Percentiles rank a stretch among this genome's conserved stretches.
Conservation (phyloP, 92 coral and sea anemone species). For the Palythoa caribaeorum region DNA sequence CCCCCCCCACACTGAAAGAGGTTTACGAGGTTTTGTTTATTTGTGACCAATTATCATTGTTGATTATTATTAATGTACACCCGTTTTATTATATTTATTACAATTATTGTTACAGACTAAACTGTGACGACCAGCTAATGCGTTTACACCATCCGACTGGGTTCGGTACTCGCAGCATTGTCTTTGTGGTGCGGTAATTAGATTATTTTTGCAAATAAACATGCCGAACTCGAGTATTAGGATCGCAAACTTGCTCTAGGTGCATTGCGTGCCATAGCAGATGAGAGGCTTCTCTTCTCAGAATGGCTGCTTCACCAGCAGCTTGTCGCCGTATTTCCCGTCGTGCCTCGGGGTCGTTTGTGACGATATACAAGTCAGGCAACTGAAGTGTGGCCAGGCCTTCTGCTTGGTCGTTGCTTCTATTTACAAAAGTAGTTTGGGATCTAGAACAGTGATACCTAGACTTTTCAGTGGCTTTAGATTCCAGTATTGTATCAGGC, state of each 20-base stretch:
- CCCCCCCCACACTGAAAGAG: no score
- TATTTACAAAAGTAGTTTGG: background rate
- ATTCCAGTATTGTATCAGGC: background rate
- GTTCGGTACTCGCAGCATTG: no score
- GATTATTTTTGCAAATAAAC: constrained; percentile 69
- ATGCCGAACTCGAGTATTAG: constrained; percentile 83
- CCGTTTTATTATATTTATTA: no score
- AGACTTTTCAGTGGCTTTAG: constrained; percentile 48
- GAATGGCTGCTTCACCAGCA: constrained; percentile 87
- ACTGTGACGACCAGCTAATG: no score
- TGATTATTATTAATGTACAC: no score
- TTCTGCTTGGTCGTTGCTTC: constrained; percentile 31
- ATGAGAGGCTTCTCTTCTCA: constrained; percentile 90
- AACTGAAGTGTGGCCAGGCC: constrained; percentile 51
- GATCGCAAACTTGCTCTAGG: constrained; percentile 90
- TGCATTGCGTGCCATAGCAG: constrained; percentile 88
- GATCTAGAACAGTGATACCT: constrained; percentile 53
- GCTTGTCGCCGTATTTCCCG: constrained; percentile 74
- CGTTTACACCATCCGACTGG: no score
- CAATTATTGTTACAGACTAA: no score
- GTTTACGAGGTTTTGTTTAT: no score
- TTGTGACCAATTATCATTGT: no score
- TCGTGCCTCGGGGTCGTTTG: constrained; percentile 62
- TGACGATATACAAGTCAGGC: constrained; percentile 65
- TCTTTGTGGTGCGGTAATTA: no score